Evolutionary conservation across 2,113 vertebrate species (phyloP).

Genomic region (Menura novaehollandiae): DNA sequence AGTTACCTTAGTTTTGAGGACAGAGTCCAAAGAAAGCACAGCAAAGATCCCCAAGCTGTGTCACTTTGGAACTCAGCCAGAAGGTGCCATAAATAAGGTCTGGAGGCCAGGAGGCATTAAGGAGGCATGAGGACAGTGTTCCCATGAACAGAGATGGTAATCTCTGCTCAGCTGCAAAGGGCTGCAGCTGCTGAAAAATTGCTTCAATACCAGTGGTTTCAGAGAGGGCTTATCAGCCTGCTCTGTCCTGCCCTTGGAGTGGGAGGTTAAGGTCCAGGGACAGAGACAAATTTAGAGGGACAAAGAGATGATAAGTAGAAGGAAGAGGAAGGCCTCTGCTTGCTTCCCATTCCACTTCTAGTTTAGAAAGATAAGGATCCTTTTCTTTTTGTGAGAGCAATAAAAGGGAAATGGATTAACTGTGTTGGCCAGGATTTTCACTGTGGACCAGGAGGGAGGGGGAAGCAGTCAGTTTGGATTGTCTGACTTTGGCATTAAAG

Average conservation of each 20-base stretch:
- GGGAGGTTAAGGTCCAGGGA: constrained; percentile 35
- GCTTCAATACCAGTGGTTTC: constrained; percentile 3
- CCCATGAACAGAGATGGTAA: constrained; percentile 30
- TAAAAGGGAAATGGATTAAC: neutral
- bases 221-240: constrained; percentile 36
- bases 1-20: neutral
- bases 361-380: constrained; percentile 9
- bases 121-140: neutral
- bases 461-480: neutral
- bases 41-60: neutral
- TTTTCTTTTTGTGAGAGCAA: neutral
- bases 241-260: constrained; percentile 7
- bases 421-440: neutral
- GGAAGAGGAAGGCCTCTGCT: constrained; percentile 18
- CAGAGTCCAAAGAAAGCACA: neutral
- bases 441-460: rapidly evolving
- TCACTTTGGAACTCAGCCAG: neutral
- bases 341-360: constrained; percentile 14
- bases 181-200: constrained; percentile 36
- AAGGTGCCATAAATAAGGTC: constrained; percentile 38
- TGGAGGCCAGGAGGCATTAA: neutral
- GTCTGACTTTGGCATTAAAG: neutral
- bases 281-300: constrained; percentile 10
- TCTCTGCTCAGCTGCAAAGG: constrained; percentile 37
- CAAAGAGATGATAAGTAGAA: constrained; percentile 31